phyloP scores from a whole-genome alignment of 64 coral and sea anemone species.

The Hydrozoanthus tunicans region DNA sequence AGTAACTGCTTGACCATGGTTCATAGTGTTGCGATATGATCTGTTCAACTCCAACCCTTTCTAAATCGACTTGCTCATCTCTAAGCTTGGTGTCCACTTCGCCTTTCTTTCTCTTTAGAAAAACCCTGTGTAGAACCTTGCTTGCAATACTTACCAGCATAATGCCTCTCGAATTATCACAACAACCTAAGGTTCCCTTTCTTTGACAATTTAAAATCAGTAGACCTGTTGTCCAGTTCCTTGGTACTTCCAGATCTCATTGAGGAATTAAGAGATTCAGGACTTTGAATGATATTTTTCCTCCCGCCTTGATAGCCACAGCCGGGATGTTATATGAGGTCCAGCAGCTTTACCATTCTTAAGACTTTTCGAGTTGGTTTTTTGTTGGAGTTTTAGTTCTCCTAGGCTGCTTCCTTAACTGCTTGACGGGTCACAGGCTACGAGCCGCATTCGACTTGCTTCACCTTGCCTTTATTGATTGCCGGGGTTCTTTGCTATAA shows the following conservation, averaged over 20 bases:
- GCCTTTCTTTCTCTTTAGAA: not conserved
- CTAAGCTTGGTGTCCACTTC: not conserved
- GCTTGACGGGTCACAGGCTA: no score
- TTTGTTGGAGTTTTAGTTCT: no score
- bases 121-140: not conserved
- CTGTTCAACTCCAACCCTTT: not conserved
- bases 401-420: no score
- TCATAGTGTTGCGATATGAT: conserved; percentile 1
- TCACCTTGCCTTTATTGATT: not conserved
- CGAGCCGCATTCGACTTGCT: no score
- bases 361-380: not conserved
- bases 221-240: not conserved
- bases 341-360: conserved; percentile 31
- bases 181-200: not conserved
- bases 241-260: not conserved
- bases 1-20: not conserved
- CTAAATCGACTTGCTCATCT: not conserved
- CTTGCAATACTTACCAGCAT: not conserved
- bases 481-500: not conserved
- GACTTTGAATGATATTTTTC: conserved; percentile 1
- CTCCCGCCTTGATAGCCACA: not conserved
- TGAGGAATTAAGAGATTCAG: not conserved
- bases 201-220: not conserved
- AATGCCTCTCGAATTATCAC: not conserved
- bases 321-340: not conserved